Evolutionary conservation across 1,140 invertebrate genomes (phyloP).

Genomic region (Panagrolaimus sp.): DNA sequence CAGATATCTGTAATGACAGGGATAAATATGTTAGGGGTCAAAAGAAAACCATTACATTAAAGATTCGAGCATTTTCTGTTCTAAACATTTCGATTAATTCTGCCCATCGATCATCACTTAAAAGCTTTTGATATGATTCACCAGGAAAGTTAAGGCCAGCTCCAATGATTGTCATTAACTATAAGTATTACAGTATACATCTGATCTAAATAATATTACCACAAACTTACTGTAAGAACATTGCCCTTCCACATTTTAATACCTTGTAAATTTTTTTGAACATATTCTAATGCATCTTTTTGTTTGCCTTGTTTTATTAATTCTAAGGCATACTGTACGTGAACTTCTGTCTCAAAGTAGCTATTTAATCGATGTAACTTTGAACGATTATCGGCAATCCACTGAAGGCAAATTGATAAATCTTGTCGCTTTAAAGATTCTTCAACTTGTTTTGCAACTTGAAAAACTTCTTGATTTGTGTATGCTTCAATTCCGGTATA

Average conservation of each 20-base stretch:
- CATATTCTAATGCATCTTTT: constrained; percentile 75
- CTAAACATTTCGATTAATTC: constrained; percentile 29
- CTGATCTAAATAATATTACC: background rate
- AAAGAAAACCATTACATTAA: constrained; percentile 77
- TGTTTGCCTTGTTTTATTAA: constrained; percentile 76
- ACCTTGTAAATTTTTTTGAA: constrained; percentile 21
- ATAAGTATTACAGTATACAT: constrained; percentile 7
- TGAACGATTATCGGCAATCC: constrained; percentile 94
- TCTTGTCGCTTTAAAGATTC: constrained; percentile 70
- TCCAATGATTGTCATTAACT: constrained; percentile 35
- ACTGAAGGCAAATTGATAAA: constrained; percentile 80
- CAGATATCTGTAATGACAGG: constrained; percentile 62
- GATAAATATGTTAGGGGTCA: constrained; percentile 77
- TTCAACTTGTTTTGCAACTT: constrained; percentile 78
- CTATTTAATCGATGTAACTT: constrained; percentile 78
- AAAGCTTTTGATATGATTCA: constrained; percentile 25
- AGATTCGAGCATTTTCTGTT: constrained; percentile 40
- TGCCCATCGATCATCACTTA: constrained; percentile 43
- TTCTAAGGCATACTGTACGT: constrained; percentile 91
- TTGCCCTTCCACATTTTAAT: constrained; percentile 28
- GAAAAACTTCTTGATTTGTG: constrained; percentile 86
- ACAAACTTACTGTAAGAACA: constrained; percentile 19
- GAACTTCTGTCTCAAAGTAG: constrained; percentile 72
- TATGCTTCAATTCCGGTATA: constrained; percentile 72
- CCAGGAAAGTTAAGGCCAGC: constrained; percentile 16